Base-by-base conservation (phyloP, 2,888 invertebrate species). In the Tiphia femorata region DNA sequence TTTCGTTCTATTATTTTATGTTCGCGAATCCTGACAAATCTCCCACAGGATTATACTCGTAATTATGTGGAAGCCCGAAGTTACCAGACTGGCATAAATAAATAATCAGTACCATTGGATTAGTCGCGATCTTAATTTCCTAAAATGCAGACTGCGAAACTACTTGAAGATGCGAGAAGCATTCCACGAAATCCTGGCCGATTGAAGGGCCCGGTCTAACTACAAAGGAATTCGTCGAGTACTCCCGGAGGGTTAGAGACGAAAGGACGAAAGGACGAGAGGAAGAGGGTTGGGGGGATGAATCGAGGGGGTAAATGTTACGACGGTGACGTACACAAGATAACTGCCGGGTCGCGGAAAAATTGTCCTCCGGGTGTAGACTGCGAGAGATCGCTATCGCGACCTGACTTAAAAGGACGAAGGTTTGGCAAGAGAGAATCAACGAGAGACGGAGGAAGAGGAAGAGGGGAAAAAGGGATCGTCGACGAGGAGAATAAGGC, bases 311-410 rank as follows among this genome's bases (percentile, higher is more conserved):
- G n/a, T n/a, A n/a, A n/a, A n/a, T n/a, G n/a, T n/a, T 33, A 33
- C 33, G 33, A 33, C n/a, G 33, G 33, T 33, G n/a, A 33, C 33
- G 33, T 33, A 14, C 33, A 6, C 33, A 14, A 33, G 33, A 33
- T 33, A 33, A 14, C 33, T 33, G 33, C 33, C 14, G 33, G n/a
- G n/a, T 7, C 33, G 33, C 33, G 17, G 44, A 62, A 58, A 53
- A 58, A 57, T 55, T 53, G 54, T 57, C 53, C 64, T 62, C 67
- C 64, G 56, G 47, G 43, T 53, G 61, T 58, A 63, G 66, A 62
- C 54, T 55, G 37, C 51, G 43, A 60, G n/a, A n/a, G 64, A 70
- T 70, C 67, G 62, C 62, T 64, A 70, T 70, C 69, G 54, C 33
- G 52, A 38, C 43, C 25, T 30, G 49, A 44, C 50, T 54, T 14